Evolutionary conservation across 2,888 invertebrate genomes (phyloP).

Genomic region (Eumerus sabulonum): DNA sequence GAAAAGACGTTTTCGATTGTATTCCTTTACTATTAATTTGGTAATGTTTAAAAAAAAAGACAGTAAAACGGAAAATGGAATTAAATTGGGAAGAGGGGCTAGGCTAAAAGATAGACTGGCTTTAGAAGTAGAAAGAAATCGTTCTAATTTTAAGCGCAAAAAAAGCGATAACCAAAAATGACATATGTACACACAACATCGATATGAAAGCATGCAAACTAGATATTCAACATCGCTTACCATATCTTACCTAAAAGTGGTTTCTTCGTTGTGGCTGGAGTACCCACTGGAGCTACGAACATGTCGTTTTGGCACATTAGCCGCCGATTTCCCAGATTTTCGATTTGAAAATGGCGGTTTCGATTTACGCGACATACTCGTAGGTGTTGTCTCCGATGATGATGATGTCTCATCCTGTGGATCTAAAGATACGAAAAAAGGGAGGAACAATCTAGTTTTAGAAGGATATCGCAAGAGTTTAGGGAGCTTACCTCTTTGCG

Average conservation of each 20-base stretch:
- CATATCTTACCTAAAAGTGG: constrained; percentile 85
- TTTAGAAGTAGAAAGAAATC: too few species aligned
- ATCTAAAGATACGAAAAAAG: constrained; percentile 76
- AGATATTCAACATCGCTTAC: constrained; percentile 68
- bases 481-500: constrained; percentile 76
- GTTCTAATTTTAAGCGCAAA: background rate
- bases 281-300: constrained; percentile 90
- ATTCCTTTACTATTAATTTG: too few species aligned
- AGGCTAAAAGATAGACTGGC: too few species aligned
- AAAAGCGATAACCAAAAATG: background rate
- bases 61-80: too few species aligned
- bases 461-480: background rate
- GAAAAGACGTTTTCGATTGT: too few species aligned
- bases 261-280: constrained; percentile 91
- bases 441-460: background rate
- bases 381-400: constrained; percentile 88
- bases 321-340: constrained; percentile 82
- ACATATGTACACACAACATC: constrained; percentile 36
- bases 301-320: constrained; percentile 84
- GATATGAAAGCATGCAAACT: constrained; percentile 59
- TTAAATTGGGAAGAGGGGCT: too few species aligned
- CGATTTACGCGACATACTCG: constrained; percentile 84
- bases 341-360: constrained; percentile 86
- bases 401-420: constrained; percentile 89
- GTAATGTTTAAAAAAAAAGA: too few species aligned